Evolutionary conservation across 2,113 vertebrate genomes (phyloP).

Genomic region (Archocentrus centrarchus): DNA sequence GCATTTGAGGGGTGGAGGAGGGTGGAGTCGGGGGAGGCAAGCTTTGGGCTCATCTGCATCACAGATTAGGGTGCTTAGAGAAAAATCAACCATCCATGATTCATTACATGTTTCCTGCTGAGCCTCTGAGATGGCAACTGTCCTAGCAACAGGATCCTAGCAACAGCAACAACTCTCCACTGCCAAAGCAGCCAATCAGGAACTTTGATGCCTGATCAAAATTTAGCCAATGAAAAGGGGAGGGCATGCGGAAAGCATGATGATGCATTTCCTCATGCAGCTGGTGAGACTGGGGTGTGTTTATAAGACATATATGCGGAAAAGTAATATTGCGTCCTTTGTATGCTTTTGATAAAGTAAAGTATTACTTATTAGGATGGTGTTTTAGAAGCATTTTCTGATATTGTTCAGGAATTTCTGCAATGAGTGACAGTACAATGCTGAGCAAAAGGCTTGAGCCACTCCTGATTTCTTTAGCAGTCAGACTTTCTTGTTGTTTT

Average conservation of each 20-base stretch:
- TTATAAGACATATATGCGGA: not conserved
- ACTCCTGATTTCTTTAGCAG: not conserved
- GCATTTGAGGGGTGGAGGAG: slow-evolving; percentile 61
- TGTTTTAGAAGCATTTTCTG: slow-evolving; percentile 5
- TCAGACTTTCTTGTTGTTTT: not conserved
- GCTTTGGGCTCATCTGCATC: slow-evolving; percentile 89
- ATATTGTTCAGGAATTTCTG: not conserved
- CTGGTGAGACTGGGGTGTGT: slow-evolving; percentile 40
- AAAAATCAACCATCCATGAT: slow-evolving; percentile 93
- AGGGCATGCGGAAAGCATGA: slow-evolving; percentile 36
- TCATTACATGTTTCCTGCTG: slow-evolving; percentile 90
- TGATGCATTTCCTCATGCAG: slow-evolving; percentile 54
- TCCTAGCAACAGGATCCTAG: slow-evolving; percentile 94
- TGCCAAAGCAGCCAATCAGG: slow-evolving; percentile 80
- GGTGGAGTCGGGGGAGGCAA: slow-evolving; percentile 54
- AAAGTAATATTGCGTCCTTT: not conserved
- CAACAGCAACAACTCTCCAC: slow-evolving; percentile 83
- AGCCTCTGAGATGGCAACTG: slow-evolving; percentile 82
- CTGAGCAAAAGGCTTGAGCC: not conserved
- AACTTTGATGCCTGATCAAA: slow-evolving; percentile 71
- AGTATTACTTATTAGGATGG: not conserved
- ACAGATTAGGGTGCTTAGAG: slow-evolving; percentile 88
- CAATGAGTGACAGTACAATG: not conserved
- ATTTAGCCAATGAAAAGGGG: slow-evolving; percentile 76
- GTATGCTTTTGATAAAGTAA: not conserved